Percentiles rank a stretch among this genome's conserved stretches.
Conservation (phyloP, 2,888 invertebrate genomes). For the Ligdia adustata region DNA sequence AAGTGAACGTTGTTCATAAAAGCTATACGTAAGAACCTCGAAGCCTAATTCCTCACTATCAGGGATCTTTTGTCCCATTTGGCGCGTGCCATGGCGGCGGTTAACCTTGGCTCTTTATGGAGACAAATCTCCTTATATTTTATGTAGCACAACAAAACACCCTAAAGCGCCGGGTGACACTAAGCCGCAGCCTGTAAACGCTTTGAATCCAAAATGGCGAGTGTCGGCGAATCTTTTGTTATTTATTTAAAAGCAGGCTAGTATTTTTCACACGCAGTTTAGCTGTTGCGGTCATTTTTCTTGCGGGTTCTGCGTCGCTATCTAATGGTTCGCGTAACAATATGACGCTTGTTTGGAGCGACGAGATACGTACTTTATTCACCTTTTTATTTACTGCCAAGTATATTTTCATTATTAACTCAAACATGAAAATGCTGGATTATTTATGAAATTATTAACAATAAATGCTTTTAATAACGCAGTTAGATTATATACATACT, state of each 20-base stretch:
- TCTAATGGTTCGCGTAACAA: constrained; percentile 2
- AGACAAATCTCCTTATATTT: constrained; percentile 31
- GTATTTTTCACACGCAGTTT: constrained; percentile 26
- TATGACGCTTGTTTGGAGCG: neutral
- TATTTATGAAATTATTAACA: no score
- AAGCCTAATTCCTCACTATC: constrained; percentile 13
- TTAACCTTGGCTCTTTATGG: constrained; percentile 33
- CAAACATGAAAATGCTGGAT: no score
- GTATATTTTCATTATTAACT: no score
- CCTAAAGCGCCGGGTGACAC: constrained; percentile 15
- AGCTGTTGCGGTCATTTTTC: constrained; percentile 22
- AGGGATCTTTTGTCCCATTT: constrained; percentile 17
- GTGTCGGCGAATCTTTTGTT: constrained; percentile 21
- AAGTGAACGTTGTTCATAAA: no score
- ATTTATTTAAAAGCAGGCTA: constrained; percentile 23
- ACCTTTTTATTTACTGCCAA: no score
- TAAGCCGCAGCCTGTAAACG: constrained; percentile 19
- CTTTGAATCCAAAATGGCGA: constrained; percentile 24
- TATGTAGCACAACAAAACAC: constrained; percentile 28
- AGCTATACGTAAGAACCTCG: no score
- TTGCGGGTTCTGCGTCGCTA: constrained; percentile 8
- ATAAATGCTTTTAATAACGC: no score
- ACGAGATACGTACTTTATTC: no score
- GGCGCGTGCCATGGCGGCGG: constrained; percentile 15
- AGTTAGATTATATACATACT: no score